These are phyloP conservation scores for Irena cyanogastra DNA, from an alignment of 2,113 vertebrate genomes.

Conservation along the genomic window DNA sequence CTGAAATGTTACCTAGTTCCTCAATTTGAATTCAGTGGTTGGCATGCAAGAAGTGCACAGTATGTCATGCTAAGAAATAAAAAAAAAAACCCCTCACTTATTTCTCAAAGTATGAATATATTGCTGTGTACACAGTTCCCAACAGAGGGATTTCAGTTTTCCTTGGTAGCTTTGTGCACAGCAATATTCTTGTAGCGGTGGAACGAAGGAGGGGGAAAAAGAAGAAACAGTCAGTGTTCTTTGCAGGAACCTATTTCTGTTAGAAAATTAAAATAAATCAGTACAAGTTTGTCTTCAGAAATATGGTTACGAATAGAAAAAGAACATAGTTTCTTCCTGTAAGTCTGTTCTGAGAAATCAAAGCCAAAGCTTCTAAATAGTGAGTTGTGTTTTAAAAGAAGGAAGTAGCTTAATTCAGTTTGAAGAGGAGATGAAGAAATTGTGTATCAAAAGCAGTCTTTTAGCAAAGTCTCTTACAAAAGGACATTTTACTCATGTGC, in stretches of 20 bases:
- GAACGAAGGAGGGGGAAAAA: conserved; percentile 8
- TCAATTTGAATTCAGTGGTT: not conserved
- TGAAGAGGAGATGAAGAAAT: conserved; percentile 72
- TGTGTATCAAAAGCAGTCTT: conserved; percentile 69
- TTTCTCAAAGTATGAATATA: conserved; percentile 16
- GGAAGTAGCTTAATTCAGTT: conserved; percentile 71
- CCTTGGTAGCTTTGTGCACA: conserved; percentile 50
- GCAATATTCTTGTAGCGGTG: conserved; percentile 42
- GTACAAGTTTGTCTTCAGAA: conserved; percentile 73
- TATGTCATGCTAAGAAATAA: not conserved
- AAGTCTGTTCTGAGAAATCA: conserved; percentile 68
- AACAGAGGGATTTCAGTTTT: conserved; percentile 67
- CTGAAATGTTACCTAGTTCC: conserved; percentile 17
- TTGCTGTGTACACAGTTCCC: conserved; percentile 25
- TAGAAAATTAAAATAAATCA: conserved; percentile 74
- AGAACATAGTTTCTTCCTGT: conserved; percentile 70
- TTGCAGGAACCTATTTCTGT: conserved; percentile 59
- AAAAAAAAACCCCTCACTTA: not conserved
- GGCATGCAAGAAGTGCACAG: not conserved
- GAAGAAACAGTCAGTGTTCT: conserved; percentile 70
- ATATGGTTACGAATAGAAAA: conserved; percentile 68
- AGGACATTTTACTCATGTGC: conserved; percentile 68
- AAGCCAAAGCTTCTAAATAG: conserved; percentile 73
- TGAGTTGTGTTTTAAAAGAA: conserved; percentile 71
- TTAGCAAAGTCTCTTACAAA: conserved; percentile 70